Conservation (phyloP, 2,888 invertebrate species). For the Platerodrilus igneus region DNA sequence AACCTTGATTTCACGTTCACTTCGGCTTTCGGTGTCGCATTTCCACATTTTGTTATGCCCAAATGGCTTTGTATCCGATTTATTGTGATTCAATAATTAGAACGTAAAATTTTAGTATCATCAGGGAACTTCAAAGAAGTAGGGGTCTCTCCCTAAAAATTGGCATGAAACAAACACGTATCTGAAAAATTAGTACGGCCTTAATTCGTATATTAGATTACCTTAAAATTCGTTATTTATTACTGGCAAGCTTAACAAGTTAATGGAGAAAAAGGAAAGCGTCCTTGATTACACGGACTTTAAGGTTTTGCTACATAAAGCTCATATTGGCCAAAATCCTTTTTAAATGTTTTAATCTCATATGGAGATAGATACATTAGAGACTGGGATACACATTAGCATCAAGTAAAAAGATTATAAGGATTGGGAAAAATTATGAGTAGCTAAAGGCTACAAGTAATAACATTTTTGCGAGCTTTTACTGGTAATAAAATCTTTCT, state of each 20-base stretch:
- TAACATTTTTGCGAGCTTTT: conserved; percentile 13
- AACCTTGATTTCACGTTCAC: conserved; percentile 19
- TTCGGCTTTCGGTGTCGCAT: conserved; percentile 18
- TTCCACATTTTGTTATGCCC: conserved; percentile 11
- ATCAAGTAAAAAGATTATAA: conserved; percentile 45
- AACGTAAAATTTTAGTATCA: too few relatives aligned
- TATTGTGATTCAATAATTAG: too few relatives aligned
- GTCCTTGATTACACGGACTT: conserved; percentile 10
- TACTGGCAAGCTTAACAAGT: conserved; percentile 38
- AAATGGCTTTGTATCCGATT: too few relatives aligned
- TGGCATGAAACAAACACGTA: conserved; percentile 29
- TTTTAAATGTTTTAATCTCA: conserved; percentile 44
- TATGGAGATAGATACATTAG: conserved; percentile 42
- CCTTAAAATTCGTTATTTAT: conserved; percentile 47
- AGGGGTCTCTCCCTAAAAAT: too few relatives aligned
- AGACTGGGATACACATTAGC: conserved; percentile 39
- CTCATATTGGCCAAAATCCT: conserved; percentile 36
- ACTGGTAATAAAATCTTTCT: not conserved
- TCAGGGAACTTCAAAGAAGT: too few relatives aligned
- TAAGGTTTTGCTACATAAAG: conserved; percentile 29
- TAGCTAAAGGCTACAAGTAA: conserved; percentile 30
- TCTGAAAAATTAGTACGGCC: conserved; percentile 43
- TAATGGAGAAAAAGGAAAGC: conserved; percentile 40
- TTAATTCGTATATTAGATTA: conserved; percentile 44
- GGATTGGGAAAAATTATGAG: conserved; percentile 38